These are phyloP conservation scores for Circaetus gallicus DNA, from an alignment of 2,113 vertebrate genomes.

Conservation along the genomic window DNA sequence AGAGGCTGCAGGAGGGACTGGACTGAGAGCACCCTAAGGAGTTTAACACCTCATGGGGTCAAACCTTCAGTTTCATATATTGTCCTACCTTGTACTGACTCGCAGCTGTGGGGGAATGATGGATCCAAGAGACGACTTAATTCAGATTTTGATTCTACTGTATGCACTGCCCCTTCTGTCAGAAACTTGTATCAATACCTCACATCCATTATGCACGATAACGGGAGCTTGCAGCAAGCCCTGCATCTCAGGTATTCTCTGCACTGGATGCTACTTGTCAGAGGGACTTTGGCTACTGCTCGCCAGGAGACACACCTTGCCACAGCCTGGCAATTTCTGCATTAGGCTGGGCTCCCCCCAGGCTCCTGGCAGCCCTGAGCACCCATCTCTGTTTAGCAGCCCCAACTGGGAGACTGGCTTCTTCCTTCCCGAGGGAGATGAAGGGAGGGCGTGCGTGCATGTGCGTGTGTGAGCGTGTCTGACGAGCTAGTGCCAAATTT, in stretches of 20 bases:
- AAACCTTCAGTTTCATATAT: neutral
- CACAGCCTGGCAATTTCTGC: neutral
- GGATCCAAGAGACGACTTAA: neutral
- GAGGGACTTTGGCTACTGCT: neutral
- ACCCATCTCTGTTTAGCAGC: neutral
- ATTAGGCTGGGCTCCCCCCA: accelerated
- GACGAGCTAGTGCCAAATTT: neutral
- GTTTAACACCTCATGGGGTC: neutral
- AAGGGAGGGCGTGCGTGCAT: accelerated
- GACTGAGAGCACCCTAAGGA: neutral
- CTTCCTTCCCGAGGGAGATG: neutral
- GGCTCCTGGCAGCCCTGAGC: neutral
- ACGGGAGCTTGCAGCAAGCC: neutral
- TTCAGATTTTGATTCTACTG: neutral
- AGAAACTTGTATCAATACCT: neutral
- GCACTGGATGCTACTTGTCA: neutral
- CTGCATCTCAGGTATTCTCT: neutral
- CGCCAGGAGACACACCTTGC: neutral
- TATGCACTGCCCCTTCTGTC: neutral
- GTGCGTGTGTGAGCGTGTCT: too few species aligned
- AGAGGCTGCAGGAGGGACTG: neutral
- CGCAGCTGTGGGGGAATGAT: neutral
- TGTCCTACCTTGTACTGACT: neutral
- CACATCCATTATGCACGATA: accelerated
- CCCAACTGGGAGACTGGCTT: neutral